Percentiles rank a stretch among this genome's conserved stretches.
Evolutionary conservation across 2,113 vertebrate species (phyloP).

Genomic region (Callorhinus ursinus): DNA sequence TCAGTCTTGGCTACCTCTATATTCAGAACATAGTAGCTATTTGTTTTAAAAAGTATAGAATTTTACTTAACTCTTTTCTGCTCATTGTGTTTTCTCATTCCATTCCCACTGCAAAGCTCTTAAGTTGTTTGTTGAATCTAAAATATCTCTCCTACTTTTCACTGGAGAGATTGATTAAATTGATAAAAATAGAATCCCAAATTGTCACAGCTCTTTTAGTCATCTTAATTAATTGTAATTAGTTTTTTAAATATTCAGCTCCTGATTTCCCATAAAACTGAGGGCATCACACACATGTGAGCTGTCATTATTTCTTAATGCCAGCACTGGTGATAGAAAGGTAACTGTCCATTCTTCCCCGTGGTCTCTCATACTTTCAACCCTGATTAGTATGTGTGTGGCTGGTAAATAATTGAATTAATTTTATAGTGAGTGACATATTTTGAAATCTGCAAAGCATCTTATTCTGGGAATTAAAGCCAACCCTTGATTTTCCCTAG

Average conservation of each 20-base stretch:
- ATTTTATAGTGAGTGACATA: constrained; percentile 84
- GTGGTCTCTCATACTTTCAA: constrained; percentile 72
- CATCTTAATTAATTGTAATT: constrained; percentile 83
- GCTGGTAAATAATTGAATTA: constrained; percentile 84
- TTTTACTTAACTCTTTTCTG: neutral
- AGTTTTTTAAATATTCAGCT: constrained; percentile 72
- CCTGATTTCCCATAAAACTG: constrained; percentile 51
- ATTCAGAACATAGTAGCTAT: neutral
- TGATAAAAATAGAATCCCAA: constrained; percentile 70
- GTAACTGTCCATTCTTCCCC: constrained; percentile 33
- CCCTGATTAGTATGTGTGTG: constrained; percentile 81
- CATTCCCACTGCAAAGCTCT: constrained; percentile 6
- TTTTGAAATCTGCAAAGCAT: constrained; percentile 82
- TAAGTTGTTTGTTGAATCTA: constrained; percentile 46
- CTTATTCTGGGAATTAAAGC: constrained; percentile 81
- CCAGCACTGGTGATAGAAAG: neutral
- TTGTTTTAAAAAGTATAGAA: constrained; percentile 32
- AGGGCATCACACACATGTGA: neutral
- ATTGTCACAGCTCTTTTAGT: constrained; percentile 68
- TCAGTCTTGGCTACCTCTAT: neutral
- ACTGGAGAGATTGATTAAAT: constrained; percentile 52
- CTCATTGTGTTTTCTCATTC: neutral
- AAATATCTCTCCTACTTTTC: constrained; percentile 49
- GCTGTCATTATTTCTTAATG: constrained; percentile 15
- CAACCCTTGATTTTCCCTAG: constrained; percentile 79